Conservation (phyloP, 2,113 vertebrate genomes). For the Tapirus terrestris region DNA sequence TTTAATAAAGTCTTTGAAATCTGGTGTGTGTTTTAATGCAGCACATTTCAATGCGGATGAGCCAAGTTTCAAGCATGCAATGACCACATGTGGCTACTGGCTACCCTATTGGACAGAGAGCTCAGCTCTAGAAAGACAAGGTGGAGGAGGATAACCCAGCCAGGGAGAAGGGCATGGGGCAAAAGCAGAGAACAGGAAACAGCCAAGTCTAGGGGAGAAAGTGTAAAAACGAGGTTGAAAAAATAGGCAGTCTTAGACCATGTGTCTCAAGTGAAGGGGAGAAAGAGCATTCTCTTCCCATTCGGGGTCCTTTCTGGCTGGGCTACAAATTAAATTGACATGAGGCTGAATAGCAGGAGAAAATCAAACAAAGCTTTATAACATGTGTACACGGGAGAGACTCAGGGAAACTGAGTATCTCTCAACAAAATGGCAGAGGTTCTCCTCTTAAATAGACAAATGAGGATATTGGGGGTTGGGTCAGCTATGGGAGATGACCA, state of each 20-base stretch:
- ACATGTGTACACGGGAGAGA: no score
- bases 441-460: no score
- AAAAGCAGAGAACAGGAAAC: not conserved
- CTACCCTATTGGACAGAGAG: not conserved
- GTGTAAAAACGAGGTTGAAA: not conserved
- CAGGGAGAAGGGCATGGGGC: not conserved
- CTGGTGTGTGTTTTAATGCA: not conserved
- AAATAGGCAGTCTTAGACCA: not conserved
- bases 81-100: not conserved
- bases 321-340: no score
- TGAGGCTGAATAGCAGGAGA: no score
- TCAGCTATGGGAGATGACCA: no score
- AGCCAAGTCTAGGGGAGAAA: not conserved
- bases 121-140: not conserved
- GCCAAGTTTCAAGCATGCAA: not conserved
- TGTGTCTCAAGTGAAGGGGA: not conserved
- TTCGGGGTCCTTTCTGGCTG: no score
- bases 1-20: not conserved
- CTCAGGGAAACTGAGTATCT: no score
- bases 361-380: no score
- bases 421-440: no score
- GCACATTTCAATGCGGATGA: not conserved
- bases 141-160: not conserved
- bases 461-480: no score
- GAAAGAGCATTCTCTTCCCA: no score